Base-by-base conservation (phyloP, 1,140 invertebrate species). In the Atta colombica region DNA sequence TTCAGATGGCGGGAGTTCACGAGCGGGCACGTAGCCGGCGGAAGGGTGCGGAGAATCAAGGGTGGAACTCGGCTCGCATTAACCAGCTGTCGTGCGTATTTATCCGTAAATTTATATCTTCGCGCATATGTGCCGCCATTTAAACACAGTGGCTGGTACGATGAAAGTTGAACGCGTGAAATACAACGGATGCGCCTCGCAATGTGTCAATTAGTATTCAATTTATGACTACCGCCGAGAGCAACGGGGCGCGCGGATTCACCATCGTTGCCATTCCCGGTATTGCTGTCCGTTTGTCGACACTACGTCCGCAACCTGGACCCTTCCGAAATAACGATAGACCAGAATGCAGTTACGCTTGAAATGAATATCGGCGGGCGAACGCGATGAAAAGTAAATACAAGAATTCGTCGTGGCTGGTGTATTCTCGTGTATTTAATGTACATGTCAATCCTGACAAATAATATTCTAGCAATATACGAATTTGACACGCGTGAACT, bases 101-200 rank as follows among this genome's bases (percentile, higher is more conserved):
- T 93, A 94, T 94, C 90, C 89, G 87, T 69, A 88, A 93, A 94
- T 94, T 94, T 94, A 94, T 94, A 92, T 89, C 90, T 80, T 88
- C 55, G 89, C 92, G 91, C 90, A 93, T 92, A 93, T 93, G 91
- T 90, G 90, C 80, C 88, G 80, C 74, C 78, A 87, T 89, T 90
- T 88, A 92, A 92, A 90, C 88, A 89, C 87, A 85, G 86, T 71
- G 78, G 82, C 55, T 55, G 16, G 78, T 28, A 78, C 88, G 90
- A 91, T 89, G 89, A 92, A 93, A 93, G 93, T 93, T 92, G 77
- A 92, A 89, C 89, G 88, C 81, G 89, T 93, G 93, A 92, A 93
- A 93, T 92, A 93, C 87, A 92, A 91, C 90, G 75, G 84, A 77
- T 39, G 61, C 77, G 88, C 68, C 80, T 86, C 86, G 86, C 87